These are phyloP conservation scores for Dendrolimus punctatus DNA, from an alignment of 1,140 invertebrate species.

Conservation along the genomic window DNA sequence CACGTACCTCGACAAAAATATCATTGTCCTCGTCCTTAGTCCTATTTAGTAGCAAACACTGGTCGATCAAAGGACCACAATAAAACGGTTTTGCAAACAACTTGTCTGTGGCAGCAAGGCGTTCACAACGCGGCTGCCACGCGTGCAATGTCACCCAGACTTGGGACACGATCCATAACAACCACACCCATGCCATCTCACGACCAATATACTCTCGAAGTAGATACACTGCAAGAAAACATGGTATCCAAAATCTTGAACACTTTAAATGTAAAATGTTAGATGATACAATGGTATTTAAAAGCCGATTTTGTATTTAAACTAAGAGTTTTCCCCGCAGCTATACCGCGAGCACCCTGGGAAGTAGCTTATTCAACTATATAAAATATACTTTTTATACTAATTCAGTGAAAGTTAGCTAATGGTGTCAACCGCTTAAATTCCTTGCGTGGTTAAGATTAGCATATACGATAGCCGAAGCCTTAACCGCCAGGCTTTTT, in stretches of 20 bases:
- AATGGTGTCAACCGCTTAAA: too few relatives aligned
- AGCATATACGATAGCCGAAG: too few relatives aligned
- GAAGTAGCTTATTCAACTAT: too few relatives aligned
- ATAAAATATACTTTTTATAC: too few relatives aligned
- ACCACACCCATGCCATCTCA: conserved; percentile 92
- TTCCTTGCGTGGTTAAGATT: too few relatives aligned
- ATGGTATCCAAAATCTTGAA: background rate
- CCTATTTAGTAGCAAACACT: conserved; percentile 93
- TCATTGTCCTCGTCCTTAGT: conserved; percentile 93
- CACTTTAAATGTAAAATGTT: background rate
- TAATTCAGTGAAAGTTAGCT: too few relatives aligned
- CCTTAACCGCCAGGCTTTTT: too few relatives aligned
- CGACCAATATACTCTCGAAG: conserved; percentile 86
- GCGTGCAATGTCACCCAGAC: conserved; percentile 96
- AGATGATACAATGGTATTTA: too few relatives aligned
- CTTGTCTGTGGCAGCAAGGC: conserved; percentile 95
- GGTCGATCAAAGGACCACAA: conserved; percentile 90
- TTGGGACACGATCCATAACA: conserved; percentile 93
- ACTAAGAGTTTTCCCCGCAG: too few relatives aligned
- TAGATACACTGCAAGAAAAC: conserved; percentile 75
- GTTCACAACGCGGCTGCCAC: conserved; percentile 96
- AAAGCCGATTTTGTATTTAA: too few relatives aligned
- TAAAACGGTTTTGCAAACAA: conserved; percentile 97
- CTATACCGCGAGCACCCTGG: too few relatives aligned
- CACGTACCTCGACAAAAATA: conserved; percentile 85